Conservation (phyloP, 2,113 vertebrate genomes). For the Stegastes partitus region DNA sequence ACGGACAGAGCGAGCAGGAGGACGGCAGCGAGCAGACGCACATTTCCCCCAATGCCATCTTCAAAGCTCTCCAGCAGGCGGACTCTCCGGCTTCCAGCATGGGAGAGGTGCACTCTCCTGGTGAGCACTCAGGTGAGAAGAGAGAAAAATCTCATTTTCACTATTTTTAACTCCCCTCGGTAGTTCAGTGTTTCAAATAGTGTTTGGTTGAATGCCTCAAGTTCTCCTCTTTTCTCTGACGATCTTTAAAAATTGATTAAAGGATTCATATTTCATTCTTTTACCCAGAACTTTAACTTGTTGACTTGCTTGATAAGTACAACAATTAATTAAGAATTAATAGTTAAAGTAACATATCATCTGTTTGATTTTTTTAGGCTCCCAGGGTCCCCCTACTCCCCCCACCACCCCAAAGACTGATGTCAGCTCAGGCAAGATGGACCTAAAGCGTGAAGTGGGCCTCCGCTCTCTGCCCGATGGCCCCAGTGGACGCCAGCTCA, state of each 20-base stretch:
- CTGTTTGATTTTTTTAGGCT: constrained; percentile 72
- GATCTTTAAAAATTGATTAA: not conserved
- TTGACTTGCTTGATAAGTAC: not conserved
- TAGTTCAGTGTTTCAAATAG: not conserved
- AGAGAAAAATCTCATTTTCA: fast-evolving
- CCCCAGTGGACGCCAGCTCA: constrained; percentile 89
- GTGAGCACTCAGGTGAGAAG: constrained; percentile 93
- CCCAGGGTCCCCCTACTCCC: constrained; percentile 95
- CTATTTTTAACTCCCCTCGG: not conserved
- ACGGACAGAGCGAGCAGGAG: constrained; percentile 92
- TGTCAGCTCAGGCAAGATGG: constrained; percentile 89
- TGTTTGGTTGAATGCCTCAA: not conserved
- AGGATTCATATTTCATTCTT: not conserved
- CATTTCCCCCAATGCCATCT: constrained; percentile 96
- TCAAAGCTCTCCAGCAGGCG: constrained; percentile 96
- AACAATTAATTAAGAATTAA: not conserved
- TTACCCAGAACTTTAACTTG: too few relatives aligned
- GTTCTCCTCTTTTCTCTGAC: not conserved
- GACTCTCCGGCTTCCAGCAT: constrained; percentile 97
- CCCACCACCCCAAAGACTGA: constrained; percentile 97
- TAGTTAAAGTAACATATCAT: constrained; percentile 11
- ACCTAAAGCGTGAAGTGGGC: constrained; percentile 92
- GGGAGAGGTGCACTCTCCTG: constrained; percentile 96
- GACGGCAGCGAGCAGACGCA: constrained; percentile 93
- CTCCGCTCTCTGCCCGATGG: constrained; percentile 89